Percentiles rank a stretch among this genome's conserved stretches.
These are phyloP conservation scores for Parazoanthus swiftii DNA, from an alignment of 92 coral and sea anemone species.

Conservation along the genomic window DNA sequence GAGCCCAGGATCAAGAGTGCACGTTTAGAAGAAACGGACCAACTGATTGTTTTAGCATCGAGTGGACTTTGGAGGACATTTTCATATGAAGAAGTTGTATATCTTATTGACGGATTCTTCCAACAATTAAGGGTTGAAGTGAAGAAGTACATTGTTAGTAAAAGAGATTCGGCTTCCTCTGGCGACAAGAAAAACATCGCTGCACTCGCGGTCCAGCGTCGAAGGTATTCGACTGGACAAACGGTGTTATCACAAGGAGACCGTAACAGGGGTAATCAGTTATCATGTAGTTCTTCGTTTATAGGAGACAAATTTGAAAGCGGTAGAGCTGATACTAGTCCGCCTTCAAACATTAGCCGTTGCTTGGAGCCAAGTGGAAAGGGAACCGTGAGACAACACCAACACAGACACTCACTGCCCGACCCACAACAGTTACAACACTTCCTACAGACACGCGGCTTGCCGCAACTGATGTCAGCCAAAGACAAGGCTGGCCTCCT, in stretches of 20 bases:
- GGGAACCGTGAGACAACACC: not conserved
- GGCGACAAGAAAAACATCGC: not conserved
- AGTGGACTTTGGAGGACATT: constrained; percentile 95
- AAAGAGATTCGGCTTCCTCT: not conserved
- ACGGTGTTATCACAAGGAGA: not conserved
- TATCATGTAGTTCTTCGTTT: not conserved
- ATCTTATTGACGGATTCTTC: constrained; percentile 80
- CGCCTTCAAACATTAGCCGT: not conserved
- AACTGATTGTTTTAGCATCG: constrained; percentile 81
- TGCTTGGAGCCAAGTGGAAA: not conserved
- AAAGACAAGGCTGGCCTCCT: constrained; percentile 76
- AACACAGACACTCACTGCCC: constrained; percentile 66
- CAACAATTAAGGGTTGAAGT: constrained; percentile 68
- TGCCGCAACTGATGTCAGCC: constrained; percentile 37
- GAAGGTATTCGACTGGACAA: not conserved
- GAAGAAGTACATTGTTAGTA: not conserved
- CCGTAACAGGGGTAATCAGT: not conserved
- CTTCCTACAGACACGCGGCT: constrained; percentile 7
- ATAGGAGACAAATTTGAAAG: not conserved
- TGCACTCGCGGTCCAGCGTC: not conserved
- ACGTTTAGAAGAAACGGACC: constrained; percentile 63
- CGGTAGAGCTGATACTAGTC: not conserved
- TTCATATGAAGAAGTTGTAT: constrained; percentile 72
- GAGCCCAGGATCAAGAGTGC: constrained; percentile 73
- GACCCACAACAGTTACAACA: constrained; percentile 53